Evolutionary conservation across 1,140 invertebrate species (phyloP).

Genomic region (Chionoecetes opilio): DNA sequence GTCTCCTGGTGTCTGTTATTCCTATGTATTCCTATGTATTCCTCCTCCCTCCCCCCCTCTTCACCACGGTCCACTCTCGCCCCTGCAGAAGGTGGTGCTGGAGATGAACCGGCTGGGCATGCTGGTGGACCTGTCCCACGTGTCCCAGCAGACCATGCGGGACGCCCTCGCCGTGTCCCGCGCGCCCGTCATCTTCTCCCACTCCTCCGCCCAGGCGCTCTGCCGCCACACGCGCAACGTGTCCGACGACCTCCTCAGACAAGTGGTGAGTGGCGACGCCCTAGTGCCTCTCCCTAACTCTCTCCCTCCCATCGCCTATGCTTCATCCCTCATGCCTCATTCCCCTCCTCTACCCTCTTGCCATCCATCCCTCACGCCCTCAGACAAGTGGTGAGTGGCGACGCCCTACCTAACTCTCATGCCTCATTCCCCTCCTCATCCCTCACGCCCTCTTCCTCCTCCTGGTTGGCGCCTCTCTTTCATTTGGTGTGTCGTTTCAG

Average conservation of each 20-base stretch:
- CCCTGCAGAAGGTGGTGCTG: conserved; percentile 88
- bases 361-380: too few relatives aligned
- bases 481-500: conserved; percentile 84
- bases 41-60: neutral
- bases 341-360: too few relatives aligned
- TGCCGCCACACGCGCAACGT: conserved; percentile 94
- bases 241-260: conserved; percentile 91
- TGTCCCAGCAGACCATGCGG: conserved; percentile 91
- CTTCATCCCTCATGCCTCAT: too few relatives aligned
- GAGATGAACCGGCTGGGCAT: conserved; percentile 96
- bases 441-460: too few relatives aligned
- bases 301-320: too few relatives aligned
- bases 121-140: conserved; percentile 95
- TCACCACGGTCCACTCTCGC: neutral
- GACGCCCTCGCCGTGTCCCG: conserved; percentile 89
- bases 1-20: neutral
- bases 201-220: conserved; percentile 93
- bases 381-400: too few relatives aligned
- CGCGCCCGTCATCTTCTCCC: conserved; percentile 95
- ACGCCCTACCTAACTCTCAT: too few relatives aligned
- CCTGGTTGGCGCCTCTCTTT: neutral
- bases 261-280: conserved; percentile 87
- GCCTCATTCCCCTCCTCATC: too few relatives aligned
- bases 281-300: too few relatives aligned
- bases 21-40: too few relatives aligned